Evolutionary conservation across 2,113 vertebrate genomes (phyloP).

Genomic region (Zapornia atra): DNA sequence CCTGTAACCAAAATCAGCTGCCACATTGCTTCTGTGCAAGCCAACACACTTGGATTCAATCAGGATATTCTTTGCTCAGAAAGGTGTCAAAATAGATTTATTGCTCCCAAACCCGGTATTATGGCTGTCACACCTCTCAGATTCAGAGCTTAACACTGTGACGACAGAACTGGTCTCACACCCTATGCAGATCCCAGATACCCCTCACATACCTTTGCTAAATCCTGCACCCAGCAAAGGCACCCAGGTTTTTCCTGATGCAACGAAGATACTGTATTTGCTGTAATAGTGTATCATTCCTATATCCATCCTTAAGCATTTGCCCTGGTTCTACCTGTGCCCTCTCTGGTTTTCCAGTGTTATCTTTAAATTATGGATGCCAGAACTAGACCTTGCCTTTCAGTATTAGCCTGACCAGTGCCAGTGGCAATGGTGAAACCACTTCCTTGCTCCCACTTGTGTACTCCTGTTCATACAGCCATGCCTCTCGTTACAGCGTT

Average conservation of each 20-base stretch:
- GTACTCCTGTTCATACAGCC: not conserved
- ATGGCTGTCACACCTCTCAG: not conserved
- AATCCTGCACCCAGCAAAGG: not conserved
- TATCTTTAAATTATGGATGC: not conserved
- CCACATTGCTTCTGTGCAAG: not conserved
- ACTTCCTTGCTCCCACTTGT: not conserved
- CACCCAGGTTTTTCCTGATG: not conserved
- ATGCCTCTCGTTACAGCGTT: not conserved
- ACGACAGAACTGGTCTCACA: not conserved
- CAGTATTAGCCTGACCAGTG: not conserved
- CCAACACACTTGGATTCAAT: not conserved
- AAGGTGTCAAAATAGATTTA: not conserved
- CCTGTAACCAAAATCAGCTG: not conserved
- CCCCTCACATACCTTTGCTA: not conserved
- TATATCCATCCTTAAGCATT: not conserved
- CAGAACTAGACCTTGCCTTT: not conserved
- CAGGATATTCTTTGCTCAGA: not conserved
- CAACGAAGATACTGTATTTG: not conserved
- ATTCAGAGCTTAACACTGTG: not conserved
- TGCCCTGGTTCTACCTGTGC: not conserved
- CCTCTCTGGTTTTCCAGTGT: not conserved
- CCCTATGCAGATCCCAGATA: not conserved
- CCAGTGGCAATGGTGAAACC: not conserved
- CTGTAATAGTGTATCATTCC: not conserved
- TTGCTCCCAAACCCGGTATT: not conserved